These are phyloP conservation scores for Flexamia atlantica DNA, from an alignment of 2,888 invertebrate genomes.

Conservation along the genomic window DNA sequence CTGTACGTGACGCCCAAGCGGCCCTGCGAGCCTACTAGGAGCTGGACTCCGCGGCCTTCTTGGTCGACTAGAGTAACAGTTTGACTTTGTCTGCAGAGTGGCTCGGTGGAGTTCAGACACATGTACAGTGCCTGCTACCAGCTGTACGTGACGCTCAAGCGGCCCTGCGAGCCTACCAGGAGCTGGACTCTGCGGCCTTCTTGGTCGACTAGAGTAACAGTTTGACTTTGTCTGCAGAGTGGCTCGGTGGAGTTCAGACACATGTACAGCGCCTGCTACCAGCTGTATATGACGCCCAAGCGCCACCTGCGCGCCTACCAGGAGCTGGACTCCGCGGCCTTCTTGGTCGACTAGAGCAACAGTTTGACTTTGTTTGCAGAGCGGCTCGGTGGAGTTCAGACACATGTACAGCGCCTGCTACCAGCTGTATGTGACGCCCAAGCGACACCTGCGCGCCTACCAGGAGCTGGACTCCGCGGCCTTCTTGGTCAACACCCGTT, in stretches of 20 bases:
- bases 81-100: too few species aligned
- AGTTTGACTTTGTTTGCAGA: too few species aligned
- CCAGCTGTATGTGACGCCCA: constrained; percentile 48
- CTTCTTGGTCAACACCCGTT: constrained; percentile 4
- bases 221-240: too few species aligned
- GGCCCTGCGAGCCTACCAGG: neutral
- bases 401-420: constrained; percentile 58
- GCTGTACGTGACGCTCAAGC: constrained; percentile 32
- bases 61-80: too few species aligned
- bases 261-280: constrained; percentile 58
- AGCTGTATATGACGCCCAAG: constrained; percentile 40
- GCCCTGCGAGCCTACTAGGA: neutral
- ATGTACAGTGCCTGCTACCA: constrained; percentile 59
- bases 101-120: constrained; percentile 43
- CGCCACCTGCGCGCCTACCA: neutral
- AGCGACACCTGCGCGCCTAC: neutral
- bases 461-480: constrained; percentile 23
- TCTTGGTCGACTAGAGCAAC: too few species aligned
- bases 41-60: constrained; percentile 27
- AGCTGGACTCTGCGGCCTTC: constrained; percentile 30
- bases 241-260: constrained; percentile 46
- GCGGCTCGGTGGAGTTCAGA: constrained; percentile 39
- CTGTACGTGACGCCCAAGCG: constrained; percentile 29
- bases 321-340: constrained; percentile 26
- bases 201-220: too few species aligned